Evolutionary conservation across 2,797 vertebrate species (phyloP), one percentile per base, ranked within the genome.

Genomic region (Gambusia yucatana): DNA sequence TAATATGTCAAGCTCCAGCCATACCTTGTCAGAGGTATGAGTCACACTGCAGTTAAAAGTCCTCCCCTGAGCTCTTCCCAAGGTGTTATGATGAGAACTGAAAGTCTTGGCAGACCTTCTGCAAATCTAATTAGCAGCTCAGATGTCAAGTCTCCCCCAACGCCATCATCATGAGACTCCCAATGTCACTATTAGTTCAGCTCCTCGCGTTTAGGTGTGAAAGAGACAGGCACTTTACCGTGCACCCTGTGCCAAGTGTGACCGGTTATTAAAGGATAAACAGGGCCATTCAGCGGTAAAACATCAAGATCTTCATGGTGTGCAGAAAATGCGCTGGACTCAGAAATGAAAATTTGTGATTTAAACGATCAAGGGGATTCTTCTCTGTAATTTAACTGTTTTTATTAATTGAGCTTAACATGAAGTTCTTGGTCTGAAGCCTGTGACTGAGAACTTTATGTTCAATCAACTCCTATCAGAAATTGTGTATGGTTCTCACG

Each of bases 231-330:
- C 73, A 22, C 50, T 77, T 41, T 33, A 59, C 57, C 10, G 17
- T 85, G 71, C 73, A 70, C 33, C 67, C 44, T 8, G 17, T 30
- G 48, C 44, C 11, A 5, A 16, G 22, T 28, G 22, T 75, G 83
- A 86, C 84, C 86, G 82, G 86, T 88, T 78, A 87, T 33, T 89
- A 82, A 47, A 88, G 72, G 72, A 75, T 84, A 82, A 69, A 79
- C 3, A 3, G 83, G 50, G 59, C 79, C 46, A 84, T 83, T 87
- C 75, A 30, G 73, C 69, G 65, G 65, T 13, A 11, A 28, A 41
- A 41, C 22, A 69, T 41, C 22, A 25, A 43, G 39, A 39, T 33
- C 30, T n/a, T 43, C 39, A 6, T 41, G 9, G 20, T 25, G 43
- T 25, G 22, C 1, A 5, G 20, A 25, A 11, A 41, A 41, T 25